phyloP scores from a whole-genome alignment of 30 jellyfish, hydroid and myxozoan species.

The Hydra vulgaris region DNA sequence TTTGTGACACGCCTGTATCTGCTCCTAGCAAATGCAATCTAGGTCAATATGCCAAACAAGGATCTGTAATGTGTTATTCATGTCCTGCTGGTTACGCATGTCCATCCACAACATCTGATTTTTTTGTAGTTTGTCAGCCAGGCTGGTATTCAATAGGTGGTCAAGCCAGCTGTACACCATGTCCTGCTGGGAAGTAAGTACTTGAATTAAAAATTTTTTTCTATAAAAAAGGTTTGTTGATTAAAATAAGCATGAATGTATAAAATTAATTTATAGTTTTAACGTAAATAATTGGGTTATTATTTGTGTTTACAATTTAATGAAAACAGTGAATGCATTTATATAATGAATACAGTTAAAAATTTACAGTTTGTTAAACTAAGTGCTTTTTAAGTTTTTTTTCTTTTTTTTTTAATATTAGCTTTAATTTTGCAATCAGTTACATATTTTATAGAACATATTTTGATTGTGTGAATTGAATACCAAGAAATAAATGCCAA shows the following conservation, averaged over 20 bases:
- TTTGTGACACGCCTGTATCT: constrained; percentile 49
- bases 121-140: constrained; percentile 49
- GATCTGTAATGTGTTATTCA: constrained; percentile 47
- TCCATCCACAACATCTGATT: constrained; percentile 58
- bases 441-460: too few species aligned
- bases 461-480: too few species aligned
- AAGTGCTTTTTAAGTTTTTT: too few species aligned
- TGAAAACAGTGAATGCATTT: too few species aligned
- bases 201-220: too few species aligned
- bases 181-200: constrained; percentile 87
- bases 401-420: too few species aligned
- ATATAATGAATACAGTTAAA: too few species aligned
- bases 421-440: too few species aligned
- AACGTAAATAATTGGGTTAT: neutral
- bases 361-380: too few species aligned
- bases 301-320: too few species aligned
- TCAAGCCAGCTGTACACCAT: constrained; percentile 53
- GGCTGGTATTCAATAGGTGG: constrained; percentile 66
- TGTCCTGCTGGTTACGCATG: constrained; percentile 87
- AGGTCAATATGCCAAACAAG: constrained; percentile 75
- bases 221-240: too few species aligned
- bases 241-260: neutral
- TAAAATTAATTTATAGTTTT: neutral
- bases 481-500: too few species aligned
- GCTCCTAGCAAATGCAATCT: constrained; percentile 47